A percentile compares a stretch with the other conserved stretches of the same genome.
Evolutionary conservation across 2,888 invertebrate species (phyloP).

Genomic region (Caenorhabditis panamensis): DNA sequence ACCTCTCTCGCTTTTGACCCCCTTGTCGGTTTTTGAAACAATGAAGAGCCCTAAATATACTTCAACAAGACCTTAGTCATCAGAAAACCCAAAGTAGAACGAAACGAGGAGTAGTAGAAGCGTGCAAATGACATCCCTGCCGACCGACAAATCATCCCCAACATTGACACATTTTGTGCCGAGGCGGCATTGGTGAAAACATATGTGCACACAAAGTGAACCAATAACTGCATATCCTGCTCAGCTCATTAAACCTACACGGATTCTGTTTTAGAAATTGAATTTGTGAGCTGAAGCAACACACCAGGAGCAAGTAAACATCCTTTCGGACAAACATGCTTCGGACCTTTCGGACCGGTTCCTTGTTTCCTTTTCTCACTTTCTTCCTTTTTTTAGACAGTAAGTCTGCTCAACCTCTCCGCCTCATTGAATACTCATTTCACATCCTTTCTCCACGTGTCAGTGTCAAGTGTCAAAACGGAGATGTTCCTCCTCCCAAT

Average conservation of each 20-base stretch:
- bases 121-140: slow-evolving; percentile 35
- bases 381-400: slow-evolving; percentile 18
- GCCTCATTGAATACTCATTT: slow-evolving; percentile 29
- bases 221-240: slow-evolving; percentile 20
- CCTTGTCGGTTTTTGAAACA: background rate
- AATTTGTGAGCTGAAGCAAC: slow-evolving; percentile 23
- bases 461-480: slow-evolving; percentile 59
- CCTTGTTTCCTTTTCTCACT: slow-evolving; percentile 16
- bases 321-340: slow-evolving; percentile 5
- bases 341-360: background rate
- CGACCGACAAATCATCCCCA: slow-evolving; percentile 18
- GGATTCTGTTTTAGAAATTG: slow-evolving; percentile 22
- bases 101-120: background rate
- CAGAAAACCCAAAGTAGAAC: background rate
- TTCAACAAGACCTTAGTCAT: background rate
- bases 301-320: slow-evolving; percentile 25
- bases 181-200: slow-evolving; percentile 25
- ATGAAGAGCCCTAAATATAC: background rate
- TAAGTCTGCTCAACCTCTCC: slow-evolving; percentile 28
- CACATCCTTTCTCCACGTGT: slow-evolving; percentile 32
- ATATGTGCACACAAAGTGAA: slow-evolving; percentile 38
- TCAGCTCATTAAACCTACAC: slow-evolving; percentile 42
- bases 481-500: background rate
- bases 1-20: background rate
- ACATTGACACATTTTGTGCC: slow-evolving; percentile 25